A percentile compares a stretch with the other conserved stretches of the same genome.
Conservation (phyloP, 2,888 invertebrate species). For the Troglohyphantes excavatus region DNA sequence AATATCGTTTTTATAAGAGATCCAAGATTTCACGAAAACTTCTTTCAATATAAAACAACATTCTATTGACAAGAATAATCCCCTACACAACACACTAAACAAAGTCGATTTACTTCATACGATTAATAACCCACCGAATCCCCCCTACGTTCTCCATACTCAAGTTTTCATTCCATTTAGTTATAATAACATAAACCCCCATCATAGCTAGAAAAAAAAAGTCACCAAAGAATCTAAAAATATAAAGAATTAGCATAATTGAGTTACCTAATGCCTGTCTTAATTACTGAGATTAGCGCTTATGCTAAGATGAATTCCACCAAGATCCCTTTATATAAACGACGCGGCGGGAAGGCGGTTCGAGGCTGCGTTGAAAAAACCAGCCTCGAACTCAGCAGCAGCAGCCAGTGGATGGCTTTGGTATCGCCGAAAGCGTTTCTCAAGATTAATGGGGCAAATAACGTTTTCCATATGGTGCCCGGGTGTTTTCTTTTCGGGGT, state of each 20-base stretch:
- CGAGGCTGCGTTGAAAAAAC: constrained; percentile 5
- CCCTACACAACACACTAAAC: neutral
- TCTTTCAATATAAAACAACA: neutral
- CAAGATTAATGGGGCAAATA: constrained; percentile 63
- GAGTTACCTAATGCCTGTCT: constrained; percentile 59
- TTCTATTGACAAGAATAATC: neutral
- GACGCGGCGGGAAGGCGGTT: neutral
- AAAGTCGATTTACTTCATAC: constrained; percentile 21
- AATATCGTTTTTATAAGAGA: too few relatives aligned
- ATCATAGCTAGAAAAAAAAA: neutral
- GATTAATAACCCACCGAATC: constrained; percentile 45
- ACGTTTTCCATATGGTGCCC: constrained; percentile 67
- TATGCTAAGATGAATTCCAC: constrained; percentile 22
- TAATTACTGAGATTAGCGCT: constrained; percentile 58
- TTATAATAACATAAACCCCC: constrained; percentile 16
- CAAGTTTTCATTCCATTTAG: neutral
- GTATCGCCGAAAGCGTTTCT: constrained; percentile 46
- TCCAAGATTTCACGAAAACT: neutral
- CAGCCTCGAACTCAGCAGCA: constrained; percentile 12
- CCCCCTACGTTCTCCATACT: neutral
- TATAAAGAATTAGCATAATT: constrained; percentile 66
- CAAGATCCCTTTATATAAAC: neutral
- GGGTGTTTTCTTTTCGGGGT: constrained; percentile 61
- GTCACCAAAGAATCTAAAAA: neutral
- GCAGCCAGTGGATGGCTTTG: constrained; percentile 40